phyloP scores from a whole-genome alignment of 2,888 invertebrate genomes.

The Dolichomitus sp. region DNA sequence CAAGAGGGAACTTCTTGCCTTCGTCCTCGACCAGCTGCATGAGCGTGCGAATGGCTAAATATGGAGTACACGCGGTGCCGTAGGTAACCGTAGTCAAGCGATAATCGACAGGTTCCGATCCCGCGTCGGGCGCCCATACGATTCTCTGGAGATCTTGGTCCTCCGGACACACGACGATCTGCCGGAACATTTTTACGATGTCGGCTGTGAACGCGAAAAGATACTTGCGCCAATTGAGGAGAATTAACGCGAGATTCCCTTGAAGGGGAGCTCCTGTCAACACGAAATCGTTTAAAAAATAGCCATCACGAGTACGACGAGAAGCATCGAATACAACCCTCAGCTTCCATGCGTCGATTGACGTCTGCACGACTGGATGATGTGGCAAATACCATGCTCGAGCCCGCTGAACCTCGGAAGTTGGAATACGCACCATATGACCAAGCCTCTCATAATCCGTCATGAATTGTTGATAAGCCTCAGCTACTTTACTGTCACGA shows the following conservation, averaged over 20 bases:
- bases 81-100: too few species aligned
- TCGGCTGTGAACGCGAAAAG: background rate
- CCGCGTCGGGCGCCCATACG: too few species aligned
- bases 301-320: background rate
- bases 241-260: background rate
- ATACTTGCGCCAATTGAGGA: background rate
- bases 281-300: background rate
- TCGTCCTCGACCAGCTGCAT: conserved; percentile 3
- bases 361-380: background rate
- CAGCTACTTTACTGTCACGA: too few species aligned
- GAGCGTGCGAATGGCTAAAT: conserved; percentile 2
- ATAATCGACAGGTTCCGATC: too few species aligned
- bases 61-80: too few species aligned
- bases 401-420: background rate
- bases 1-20: background rate
- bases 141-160: too few species aligned
- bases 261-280: background rate
- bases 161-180: too few species aligned
- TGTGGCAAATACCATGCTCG: background rate
- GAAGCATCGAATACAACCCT: background rate
- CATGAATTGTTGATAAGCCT: too few species aligned
- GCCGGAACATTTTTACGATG: background rate
- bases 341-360: background rate
- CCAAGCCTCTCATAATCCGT: background rate
- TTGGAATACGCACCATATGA: background rate